These are phyloP conservation scores for Albula glossodonta DNA, from an alignment of 2,113 vertebrate species.

Conservation along the genomic window DNA sequence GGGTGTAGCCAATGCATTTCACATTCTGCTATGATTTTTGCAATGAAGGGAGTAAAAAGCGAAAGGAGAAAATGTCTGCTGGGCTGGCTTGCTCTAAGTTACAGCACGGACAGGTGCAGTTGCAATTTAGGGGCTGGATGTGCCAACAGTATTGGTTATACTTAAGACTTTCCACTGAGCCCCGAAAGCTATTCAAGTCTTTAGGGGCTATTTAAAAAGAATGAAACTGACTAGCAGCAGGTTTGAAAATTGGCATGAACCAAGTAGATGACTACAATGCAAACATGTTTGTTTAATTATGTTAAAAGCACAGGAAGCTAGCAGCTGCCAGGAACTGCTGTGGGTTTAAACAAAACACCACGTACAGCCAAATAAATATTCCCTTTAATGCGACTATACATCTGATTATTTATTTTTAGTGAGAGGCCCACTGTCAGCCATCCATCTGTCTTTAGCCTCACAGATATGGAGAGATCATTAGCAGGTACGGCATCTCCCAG, in stretches of 20 bases:
- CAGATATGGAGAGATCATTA: neutral
- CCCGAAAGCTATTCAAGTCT: conserved; percentile 28
- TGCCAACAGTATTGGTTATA: conserved; percentile 22
- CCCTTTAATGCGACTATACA: conserved; percentile 19
- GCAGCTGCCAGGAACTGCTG: conserved; percentile 35
- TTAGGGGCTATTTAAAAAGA: conserved; percentile 33
- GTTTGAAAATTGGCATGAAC: conserved; percentile 38
- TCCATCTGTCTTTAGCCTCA: neutral
- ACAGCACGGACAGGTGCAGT: conserved; percentile 41
- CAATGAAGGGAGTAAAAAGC: neutral
- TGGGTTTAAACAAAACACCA: conserved; percentile 23
- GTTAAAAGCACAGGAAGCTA: conserved; percentile 46
- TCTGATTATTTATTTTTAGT: conserved; percentile 21
- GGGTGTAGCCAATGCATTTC: neutral
- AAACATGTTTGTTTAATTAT: conserved; percentile 55
- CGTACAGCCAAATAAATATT: conserved; percentile 40
- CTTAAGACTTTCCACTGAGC: conserved; percentile 37
- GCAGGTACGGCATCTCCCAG: neutral
- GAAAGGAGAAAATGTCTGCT: neutral
- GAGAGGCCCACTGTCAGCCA: neutral
- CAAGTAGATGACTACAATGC: conserved; percentile 35
- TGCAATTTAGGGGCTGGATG: conserved; percentile 13
- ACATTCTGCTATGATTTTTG: neutral
- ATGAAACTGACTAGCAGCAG: conserved; percentile 40
- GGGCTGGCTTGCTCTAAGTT: neutral